A percentile compares a stretch with the other conserved stretches of the same genome.
These are phyloP conservation scores for Gonatopus flavifemur DNA, from an alignment of 1,140 invertebrate genomes.

Conservation along the genomic window DNA sequence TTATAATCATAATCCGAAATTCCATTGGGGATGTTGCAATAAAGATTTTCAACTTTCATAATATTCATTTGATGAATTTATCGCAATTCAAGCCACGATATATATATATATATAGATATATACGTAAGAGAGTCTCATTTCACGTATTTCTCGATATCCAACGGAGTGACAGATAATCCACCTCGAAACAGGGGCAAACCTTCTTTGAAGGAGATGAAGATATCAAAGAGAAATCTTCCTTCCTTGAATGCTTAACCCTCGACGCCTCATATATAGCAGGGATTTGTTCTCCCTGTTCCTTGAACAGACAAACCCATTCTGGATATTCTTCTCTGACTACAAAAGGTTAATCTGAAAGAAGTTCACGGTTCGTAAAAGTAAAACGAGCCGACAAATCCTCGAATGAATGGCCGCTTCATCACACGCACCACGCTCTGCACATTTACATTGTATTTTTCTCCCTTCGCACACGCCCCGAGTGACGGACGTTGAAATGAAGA, in stretches of 20 bases:
- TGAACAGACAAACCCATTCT: neutral
- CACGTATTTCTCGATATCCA: too few species aligned
- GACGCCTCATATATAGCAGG: too few species aligned
- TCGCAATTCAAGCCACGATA: neutral
- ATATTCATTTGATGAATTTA: neutral
- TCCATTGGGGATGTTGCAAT: too few species aligned
- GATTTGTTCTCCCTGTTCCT: conserved; percentile 18
- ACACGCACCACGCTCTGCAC: too few species aligned
- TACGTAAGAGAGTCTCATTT: too few species aligned
- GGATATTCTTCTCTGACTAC: neutral
- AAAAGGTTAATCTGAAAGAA: conserved; percentile 8
- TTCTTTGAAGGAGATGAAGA: conserved; percentile 18
- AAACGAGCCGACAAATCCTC: too few species aligned
- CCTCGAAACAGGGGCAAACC: neutral
- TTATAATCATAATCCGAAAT: too few species aligned
- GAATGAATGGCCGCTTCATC: too few species aligned
- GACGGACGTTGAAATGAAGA: too few species aligned
- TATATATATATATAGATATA: neutral
- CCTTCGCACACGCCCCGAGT: too few species aligned
- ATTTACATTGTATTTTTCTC: too few species aligned
- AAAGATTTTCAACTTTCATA: too few species aligned
- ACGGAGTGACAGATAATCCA: conserved; percentile 27
- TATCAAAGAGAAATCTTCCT: conserved; percentile 16
- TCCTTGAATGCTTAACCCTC: conserved; percentile 4
- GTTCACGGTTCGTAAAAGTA: neutral